phyloP scores from a whole-genome alignment of 2,888 invertebrate species.

The Hypercompe scribonia region DNA sequence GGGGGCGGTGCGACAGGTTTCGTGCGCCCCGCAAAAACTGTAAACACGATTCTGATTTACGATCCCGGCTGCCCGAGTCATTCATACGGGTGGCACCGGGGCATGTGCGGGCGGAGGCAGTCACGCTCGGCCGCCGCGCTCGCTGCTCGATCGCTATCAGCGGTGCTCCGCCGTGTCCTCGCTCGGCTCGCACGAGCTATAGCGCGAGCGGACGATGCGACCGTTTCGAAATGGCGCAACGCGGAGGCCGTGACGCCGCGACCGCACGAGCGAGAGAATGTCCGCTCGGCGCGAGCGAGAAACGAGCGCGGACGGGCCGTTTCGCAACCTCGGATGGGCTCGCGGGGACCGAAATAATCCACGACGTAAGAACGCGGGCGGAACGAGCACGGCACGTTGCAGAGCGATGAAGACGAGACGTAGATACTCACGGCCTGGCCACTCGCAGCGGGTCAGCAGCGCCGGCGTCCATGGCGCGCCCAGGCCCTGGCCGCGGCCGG shows the following conservation, averaged over 20 bases:
- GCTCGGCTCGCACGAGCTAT: constrained; percentile 63
- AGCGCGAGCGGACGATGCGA: constrained; percentile 72
- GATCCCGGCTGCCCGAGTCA: constrained; percentile 70
- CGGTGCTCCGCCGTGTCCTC: constrained; percentile 73
- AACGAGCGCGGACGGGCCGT: constrained; percentile 76
- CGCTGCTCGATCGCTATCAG: constrained; percentile 72
- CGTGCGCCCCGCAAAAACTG: constrained; percentile 78
- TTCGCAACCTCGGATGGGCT: constrained; percentile 83
- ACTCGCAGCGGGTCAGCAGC: constrained; percentile 83
- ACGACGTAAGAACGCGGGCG: constrained; percentile 70
- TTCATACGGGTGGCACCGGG: constrained; percentile 66
- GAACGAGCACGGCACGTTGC: constrained; percentile 62
- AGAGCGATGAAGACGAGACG: constrained; percentile 54
- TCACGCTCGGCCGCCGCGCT: constrained; percentile 83
- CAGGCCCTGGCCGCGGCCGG: constrained; percentile 84
- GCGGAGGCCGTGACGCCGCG: constrained; percentile 85
- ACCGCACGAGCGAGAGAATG: constrained; percentile 83
- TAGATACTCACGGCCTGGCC: constrained; percentile 86
- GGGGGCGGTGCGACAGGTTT: constrained; percentile 78
- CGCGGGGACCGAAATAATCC: constrained; percentile 81
- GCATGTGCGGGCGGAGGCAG: constrained; percentile 71
- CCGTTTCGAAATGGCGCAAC: constrained; percentile 84
- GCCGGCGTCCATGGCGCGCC: constrained; percentile 85
- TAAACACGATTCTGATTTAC: constrained; percentile 82
- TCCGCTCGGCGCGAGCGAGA: constrained; percentile 78